A percentile compares a stretch with the other conserved stretches of the same genome.
Evolutionary conservation across 2,888 invertebrate genomes (phyloP).

Genomic region (Quadroppia sp.): DNA sequence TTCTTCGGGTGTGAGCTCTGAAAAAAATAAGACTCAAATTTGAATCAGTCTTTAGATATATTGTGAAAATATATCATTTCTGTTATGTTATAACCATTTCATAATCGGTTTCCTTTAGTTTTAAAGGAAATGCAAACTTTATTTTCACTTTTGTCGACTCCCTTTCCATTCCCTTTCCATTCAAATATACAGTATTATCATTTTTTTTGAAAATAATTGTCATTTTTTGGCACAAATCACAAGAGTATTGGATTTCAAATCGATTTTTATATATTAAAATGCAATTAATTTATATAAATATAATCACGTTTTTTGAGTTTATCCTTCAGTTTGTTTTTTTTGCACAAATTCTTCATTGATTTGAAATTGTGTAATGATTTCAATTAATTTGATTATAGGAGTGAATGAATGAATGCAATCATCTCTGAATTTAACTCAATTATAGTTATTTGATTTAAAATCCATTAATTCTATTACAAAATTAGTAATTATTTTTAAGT

Average conservation of each 20-base stretch:
- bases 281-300: no score
- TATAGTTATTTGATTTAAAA: neutral
- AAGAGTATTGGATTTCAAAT: neutral
- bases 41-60: neutral
- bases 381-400: no score
- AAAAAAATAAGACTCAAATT: neutral
- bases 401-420: no score
- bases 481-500: no score
- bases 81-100: conserved; percentile 14
- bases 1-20: neutral
- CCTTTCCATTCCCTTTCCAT: neutral
- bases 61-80: neutral
- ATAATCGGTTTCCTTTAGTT: conserved; percentile 6
- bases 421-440: neutral
- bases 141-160: neutral
- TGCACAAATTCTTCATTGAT: neutral
- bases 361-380: neutral
- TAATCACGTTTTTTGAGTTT: neutral
- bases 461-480: neutral
- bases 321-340: neutral
- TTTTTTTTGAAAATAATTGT: no score
- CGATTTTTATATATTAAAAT: neutral
- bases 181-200: neutral
- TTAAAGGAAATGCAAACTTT: neutral
- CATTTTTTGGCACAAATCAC: no score